phyloP scores from a whole-genome alignment of 2,113 vertebrate species.

The Cynoglossus semilaevis region DNA sequence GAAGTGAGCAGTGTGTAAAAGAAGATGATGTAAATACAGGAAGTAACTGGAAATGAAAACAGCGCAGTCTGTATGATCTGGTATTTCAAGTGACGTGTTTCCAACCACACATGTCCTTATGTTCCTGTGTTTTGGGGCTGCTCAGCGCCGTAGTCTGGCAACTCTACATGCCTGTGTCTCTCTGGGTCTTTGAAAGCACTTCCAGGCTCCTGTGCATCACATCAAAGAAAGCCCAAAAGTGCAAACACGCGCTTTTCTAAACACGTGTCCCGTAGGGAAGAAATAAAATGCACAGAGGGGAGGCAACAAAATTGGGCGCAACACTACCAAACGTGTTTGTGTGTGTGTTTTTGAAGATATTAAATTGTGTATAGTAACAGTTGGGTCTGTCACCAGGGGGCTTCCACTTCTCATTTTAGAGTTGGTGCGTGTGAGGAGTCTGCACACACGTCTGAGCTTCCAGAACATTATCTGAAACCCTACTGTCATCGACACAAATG shows the following conservation, averaged over 20 bases:
- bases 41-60: background rate
- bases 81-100: background rate
- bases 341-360: background rate
- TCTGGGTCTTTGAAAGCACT: conserved; percentile 27
- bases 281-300: conserved; percentile 40
- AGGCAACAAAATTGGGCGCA: conserved; percentile 26
- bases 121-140: conserved; percentile 11
- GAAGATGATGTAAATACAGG: conserved; percentile 9
- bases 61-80: background rate
- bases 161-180: background rate
- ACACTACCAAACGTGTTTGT: background rate
- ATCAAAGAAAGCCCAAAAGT: conserved; percentile 53
- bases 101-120: background rate
- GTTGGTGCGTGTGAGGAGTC: conserved; percentile 4
- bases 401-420: conserved; percentile 13
- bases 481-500: background rate
- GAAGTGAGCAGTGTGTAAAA: conserved; percentile 1
- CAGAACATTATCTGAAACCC: conserved; percentile 28
- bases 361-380: conserved; percentile 9
- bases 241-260: conserved; percentile 33
- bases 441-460: conserved; percentile 16
- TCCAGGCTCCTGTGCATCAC: conserved; percentile 31
- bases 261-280: conserved; percentile 29
- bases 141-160: conserved; percentile 1
- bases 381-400: conserved; percentile 39